Base-by-base conservation (phyloP, 2,113 vertebrate species). In the Sander vitreus region DNA sequence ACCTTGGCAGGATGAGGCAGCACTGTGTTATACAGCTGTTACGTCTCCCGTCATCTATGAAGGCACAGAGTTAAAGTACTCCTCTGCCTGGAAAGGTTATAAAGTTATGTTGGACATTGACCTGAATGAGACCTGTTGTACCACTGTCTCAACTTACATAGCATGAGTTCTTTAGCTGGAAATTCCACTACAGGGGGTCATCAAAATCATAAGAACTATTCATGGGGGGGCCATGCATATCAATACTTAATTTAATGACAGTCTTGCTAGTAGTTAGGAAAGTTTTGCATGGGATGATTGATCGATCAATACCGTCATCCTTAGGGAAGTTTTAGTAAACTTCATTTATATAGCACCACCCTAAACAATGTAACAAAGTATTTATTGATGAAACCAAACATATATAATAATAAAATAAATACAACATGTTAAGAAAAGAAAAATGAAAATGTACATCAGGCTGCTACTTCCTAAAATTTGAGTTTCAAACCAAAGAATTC, bases 161-260 rank as follows among this genome's bases (percentile, higher is more conserved):
- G 39, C 10, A 43, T 43, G 39, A 11, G 39, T 43, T 43, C 39
- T 43, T 43, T 43, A 43, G 10, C 39, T 11, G 10, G 10, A 43
- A 43, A 43, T 3, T 43, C 39, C 39, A 43, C 39, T 10, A 43
- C 10, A 47, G 71, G 16, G 36, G 27, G 5, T 74, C 50, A 55
- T 0, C 6, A 48, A n/a, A 55, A 55, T 64, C 68, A 36, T 36
- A 48, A 3, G 13, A 58, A 33, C 43, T 5, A 47, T 65, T 48
- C 36, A 33, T 57, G 19, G 16, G 36, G 36, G 53, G 66, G 23
- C 6, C 30, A 54, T 85, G 21, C 75, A 79, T 73, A 73, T 81
- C 81, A 80, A 78, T 76, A 73, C 2, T 81, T 23, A 23, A 33
- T 58, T 72, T 69, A 16, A 55, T 23, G 43, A 39, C n/a, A 50